These are phyloP conservation scores for Ahaetulla prasina DNA, from an alignment of 2,113 vertebrate species.

Conservation along the genomic window DNA sequence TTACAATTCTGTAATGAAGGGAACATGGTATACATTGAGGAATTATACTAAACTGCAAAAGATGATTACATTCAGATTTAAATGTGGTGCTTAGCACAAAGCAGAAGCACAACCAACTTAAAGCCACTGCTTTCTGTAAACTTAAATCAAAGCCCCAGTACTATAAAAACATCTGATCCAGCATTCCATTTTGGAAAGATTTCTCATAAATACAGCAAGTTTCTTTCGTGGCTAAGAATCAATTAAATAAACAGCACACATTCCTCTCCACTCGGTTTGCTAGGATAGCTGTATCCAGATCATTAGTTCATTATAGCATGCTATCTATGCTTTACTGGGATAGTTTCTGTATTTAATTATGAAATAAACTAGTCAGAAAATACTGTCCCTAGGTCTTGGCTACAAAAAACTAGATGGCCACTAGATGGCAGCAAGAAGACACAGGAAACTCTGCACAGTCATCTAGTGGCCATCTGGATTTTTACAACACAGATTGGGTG, in stretches of 20 bases:
- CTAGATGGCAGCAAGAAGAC: not conserved
- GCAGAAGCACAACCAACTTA: not conserved
- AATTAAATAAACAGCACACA: slow-evolving; percentile 9
- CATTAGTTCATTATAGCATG: not conserved
- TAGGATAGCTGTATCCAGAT: not conserved
- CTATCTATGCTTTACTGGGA: not conserved
- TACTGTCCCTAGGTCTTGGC: not conserved
- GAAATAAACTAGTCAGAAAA: not conserved
- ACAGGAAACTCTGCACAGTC: not conserved
- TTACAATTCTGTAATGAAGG: not conserved
- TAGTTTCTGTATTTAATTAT: not conserved
- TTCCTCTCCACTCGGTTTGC: slow-evolving; percentile 9
- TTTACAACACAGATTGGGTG: not conserved
- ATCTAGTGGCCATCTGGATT: not conserved
- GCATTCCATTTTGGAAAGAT: not conserved
- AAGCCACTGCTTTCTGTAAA: not conserved
- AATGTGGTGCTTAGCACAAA: not conserved
- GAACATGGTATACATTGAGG: not conserved
- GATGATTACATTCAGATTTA: not conserved
- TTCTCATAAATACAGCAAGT: slow-evolving; percentile 9
- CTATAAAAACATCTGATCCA: not conserved
- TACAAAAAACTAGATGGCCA: not conserved
- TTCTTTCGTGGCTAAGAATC: not conserved
- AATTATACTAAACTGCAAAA: not conserved
- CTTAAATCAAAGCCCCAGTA: not conserved